Evolutionary conservation across 2,113 vertebrate genomes (phyloP).

Genomic region (Lonchura striata): DNA sequence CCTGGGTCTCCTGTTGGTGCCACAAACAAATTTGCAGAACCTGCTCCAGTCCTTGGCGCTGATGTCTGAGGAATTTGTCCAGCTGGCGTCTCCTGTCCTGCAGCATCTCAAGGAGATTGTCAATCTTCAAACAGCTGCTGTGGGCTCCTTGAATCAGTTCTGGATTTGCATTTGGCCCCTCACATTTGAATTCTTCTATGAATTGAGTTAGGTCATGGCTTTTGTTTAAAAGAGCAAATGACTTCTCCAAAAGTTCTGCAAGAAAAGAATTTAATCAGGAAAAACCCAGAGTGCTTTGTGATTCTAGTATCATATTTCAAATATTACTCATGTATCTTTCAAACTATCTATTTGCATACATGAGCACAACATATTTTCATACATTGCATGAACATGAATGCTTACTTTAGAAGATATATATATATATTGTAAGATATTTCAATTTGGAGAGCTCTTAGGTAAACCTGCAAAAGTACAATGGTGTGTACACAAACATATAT

Average conservation of each 20-base stretch:
- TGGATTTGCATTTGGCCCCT: constrained; percentile 74
- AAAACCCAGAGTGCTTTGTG: background rate
- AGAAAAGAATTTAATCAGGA: background rate
- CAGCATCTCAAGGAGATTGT: constrained; percentile 84
- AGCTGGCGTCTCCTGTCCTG: constrained; percentile 85
- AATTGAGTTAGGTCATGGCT: constrained; percentile 83
- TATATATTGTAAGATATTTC: background rate
- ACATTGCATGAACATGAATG: background rate
- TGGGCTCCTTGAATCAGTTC: constrained; percentile 73
- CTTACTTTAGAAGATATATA: background rate
- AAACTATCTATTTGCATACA: background rate
- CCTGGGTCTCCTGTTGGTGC: constrained; percentile 81
- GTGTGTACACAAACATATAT: background rate
- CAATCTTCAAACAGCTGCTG: constrained; percentile 80
- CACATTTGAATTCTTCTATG: constrained; percentile 81
- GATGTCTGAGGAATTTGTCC: constrained; percentile 76
- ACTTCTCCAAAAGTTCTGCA: constrained; percentile 86
- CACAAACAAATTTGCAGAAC: constrained; percentile 77
- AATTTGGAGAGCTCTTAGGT: background rate
- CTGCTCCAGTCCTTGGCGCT: constrained; percentile 70
- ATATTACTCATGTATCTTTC: background rate
- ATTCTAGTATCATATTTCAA: background rate
- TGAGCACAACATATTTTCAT: accelerated
- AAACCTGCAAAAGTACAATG: background rate
- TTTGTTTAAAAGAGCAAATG: constrained; percentile 85